Evolutionary conservation across 1,140 invertebrate species (phyloP).

Genomic region (Scaptomyza pallida): DNA sequence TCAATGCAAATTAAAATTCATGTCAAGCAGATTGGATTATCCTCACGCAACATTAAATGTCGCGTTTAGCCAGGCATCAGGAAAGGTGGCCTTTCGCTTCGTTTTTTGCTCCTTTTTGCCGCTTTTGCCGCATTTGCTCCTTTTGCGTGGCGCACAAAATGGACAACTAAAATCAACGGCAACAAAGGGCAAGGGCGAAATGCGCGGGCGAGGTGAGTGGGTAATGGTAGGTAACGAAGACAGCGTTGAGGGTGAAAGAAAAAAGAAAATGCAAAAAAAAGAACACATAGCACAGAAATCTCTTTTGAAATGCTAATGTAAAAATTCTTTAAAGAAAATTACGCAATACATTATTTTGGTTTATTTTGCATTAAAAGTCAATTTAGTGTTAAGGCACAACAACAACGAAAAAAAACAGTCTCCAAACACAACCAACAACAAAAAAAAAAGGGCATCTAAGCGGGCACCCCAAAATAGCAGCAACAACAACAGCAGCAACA

Average conservation of each 20-base stretch:
- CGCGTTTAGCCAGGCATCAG: slow-evolving; percentile 64
- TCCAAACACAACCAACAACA: too few species aligned
- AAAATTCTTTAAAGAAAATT: slow-evolving; percentile 83
- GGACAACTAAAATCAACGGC: slow-evolving; percentile 39
- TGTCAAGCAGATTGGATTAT: slow-evolving; percentile 82
- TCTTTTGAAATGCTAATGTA: slow-evolving; percentile 82
- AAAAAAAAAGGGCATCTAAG: slow-evolving; percentile 47
- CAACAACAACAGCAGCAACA: slow-evolving; percentile 2
- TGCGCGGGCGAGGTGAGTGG: background rate
- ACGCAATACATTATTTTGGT: slow-evolving; percentile 82
- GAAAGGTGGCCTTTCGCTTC: slow-evolving; percentile 37
- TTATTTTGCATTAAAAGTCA: slow-evolving; percentile 83
- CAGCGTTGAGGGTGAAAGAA: slow-evolving; percentile 44
- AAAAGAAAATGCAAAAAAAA: too few species aligned
- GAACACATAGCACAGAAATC: slow-evolving; percentile 71
- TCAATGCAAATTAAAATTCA: slow-evolving; percentile 83
- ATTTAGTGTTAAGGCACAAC: slow-evolving; percentile 76
- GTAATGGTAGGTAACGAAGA: slow-evolving; percentile 34
- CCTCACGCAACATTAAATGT: slow-evolving; percentile 82
- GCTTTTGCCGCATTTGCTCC: slow-evolving; percentile 22
- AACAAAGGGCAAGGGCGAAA: slow-evolving; percentile 16
- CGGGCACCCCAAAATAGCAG: slow-evolving; percentile 26
- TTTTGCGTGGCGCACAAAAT: slow-evolving; percentile 37
- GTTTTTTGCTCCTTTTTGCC: background rate
- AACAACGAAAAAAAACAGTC: slow-evolving; percentile 18